These are phyloP conservation scores for Dusona sp. DNA, from an alignment of 2,888 invertebrate species.

Conservation along the genomic window DNA sequence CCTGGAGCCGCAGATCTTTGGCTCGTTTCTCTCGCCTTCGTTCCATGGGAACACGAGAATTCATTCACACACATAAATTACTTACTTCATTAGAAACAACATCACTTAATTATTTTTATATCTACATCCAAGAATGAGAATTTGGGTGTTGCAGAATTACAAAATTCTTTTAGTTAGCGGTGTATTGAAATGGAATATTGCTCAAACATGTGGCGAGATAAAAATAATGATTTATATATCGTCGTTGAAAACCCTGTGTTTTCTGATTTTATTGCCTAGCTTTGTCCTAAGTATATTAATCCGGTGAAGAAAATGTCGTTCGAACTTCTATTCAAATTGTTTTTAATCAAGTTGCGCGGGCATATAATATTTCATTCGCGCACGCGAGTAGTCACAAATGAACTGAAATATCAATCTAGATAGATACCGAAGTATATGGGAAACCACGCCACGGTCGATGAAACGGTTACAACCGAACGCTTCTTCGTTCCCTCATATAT, in stretches of 20 bases:
- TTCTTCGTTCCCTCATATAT: slow-evolving; percentile 70
- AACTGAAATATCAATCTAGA: slow-evolving; percentile 69
- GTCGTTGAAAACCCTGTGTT: slow-evolving; percentile 2
- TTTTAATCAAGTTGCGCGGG: slow-evolving; percentile 61
- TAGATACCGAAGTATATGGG: slow-evolving; percentile 66
- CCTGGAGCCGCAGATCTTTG: slow-evolving; percentile 54
- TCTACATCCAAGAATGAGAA: neutral
- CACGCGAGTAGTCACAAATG: slow-evolving; percentile 62
- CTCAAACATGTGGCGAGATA: neutral
- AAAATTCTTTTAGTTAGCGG: neutral
- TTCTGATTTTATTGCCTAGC: slow-evolving; percentile 29
- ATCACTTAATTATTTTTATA: neutral
- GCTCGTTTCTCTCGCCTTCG: slow-evolving; percentile 70
- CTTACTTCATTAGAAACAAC: neutral
- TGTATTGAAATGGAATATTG: neutral
- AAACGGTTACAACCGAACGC: slow-evolving; percentile 81
- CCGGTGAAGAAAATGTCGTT: slow-evolving; percentile 40
- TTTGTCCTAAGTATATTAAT: slow-evolving; percentile 27
- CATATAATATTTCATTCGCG: slow-evolving; percentile 63
- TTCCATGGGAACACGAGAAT: neutral
- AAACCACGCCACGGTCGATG: slow-evolving; percentile 75
- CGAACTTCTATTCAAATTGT: slow-evolving; percentile 51
- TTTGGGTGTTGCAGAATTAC: neutral
- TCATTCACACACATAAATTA: neutral
- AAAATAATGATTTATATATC: slow-evolving; percentile 44